Base-by-base conservation (phyloP, 2,797 vertebrate species). In the Acropternis orthonyx region DNA sequence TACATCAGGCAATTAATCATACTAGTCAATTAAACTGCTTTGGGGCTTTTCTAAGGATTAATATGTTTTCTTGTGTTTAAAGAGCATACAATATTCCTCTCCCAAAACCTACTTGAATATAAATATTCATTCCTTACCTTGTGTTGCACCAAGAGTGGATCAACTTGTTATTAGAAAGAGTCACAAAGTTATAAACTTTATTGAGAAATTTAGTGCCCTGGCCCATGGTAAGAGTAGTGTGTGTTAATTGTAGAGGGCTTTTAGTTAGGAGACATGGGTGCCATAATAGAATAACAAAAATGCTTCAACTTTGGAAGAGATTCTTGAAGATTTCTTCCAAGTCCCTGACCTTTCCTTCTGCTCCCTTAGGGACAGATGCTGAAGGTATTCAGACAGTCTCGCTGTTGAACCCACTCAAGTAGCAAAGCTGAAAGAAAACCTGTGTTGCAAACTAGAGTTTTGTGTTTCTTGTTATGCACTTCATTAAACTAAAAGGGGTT, bases 401-500 rank as follows among this genome's bases (percentile, higher is more conserved):
- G 54, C 68, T 73, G 72, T 75, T 78, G 78, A 86, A 48, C 24
- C 67, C 21, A 3, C 10, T 94, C 77, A 59, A 85, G 78, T 79
- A 79, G 43, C 48, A 55, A 84, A 87, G 46, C 32, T 56, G 44
- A 76, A 95, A 83, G 71, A 66, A 90, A 92, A 86, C 1, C 32
- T 49, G 0, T 62, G 56, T 61, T 88, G 16, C 85, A 88, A 88
- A 79, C 36, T 36, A 39, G 85, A 84, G 63, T 82, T 80, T 61
- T 67, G 15, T 72, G 6, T 72, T 80, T 54, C 62, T 85, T 65
- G 55, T 68, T 73, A 78, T 46, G 28, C 14, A 36, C 81, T 63
- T 94, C 75, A 85, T 96, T 94, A 88, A 95, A 85, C 63, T 69
- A 72, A 67, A 67, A 92, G 49, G 21, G 15, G 2, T 16, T 15